Base-by-base conservation (phyloP, 2,797 vertebrate genomes). In the Acipenser transmontanus region DNA sequence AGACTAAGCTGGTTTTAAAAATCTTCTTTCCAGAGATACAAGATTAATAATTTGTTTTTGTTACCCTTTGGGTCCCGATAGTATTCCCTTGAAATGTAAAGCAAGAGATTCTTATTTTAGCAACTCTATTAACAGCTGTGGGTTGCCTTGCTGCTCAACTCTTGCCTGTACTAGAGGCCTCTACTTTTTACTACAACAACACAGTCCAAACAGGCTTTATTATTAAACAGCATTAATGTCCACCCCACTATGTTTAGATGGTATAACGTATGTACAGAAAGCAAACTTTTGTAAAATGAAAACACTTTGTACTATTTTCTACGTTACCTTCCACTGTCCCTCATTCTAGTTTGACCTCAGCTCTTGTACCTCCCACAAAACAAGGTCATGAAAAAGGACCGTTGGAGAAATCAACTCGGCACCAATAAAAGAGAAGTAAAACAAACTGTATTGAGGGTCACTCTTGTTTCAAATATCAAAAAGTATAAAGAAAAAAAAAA, bases 81-180 rank as follows among this genome's bases (percentile, higher is more conserved):
- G 47, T 60, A 52, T 67, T 69, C 71, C 73, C 62, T 76, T 76
- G 78, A 84, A 75, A 79, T 71, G 79, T 67, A 72, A 63, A 71
- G 80, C 71, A 71, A 74, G 78, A 73, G 69, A 74, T 4, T 76
- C 87, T 77, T 76, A 88, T 88, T 86, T 86, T 91, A 91, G 89
- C 81, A 82, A 73, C 84, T 76, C 79, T 81, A 74, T 80, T 85
- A 84, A 90, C 89, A 91, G 89, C 89, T 89, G 89, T 86, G 82
- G 81, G 76, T 78, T 80, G 74, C 77, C 79, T 54, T 75, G 73
- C 85, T 86, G 89, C 90, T 81, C 84, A 73, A 50, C 51, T 61
- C 51, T 34, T 34, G 34, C 47, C 47, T 8, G 12, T 50, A 14
- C 60, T 62, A 62, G 20, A 61, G 11, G 47, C 67, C 17, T 63